Base-by-base conservation (phyloP, 1,140 invertebrate species). In the Drosophila lini region DNA sequence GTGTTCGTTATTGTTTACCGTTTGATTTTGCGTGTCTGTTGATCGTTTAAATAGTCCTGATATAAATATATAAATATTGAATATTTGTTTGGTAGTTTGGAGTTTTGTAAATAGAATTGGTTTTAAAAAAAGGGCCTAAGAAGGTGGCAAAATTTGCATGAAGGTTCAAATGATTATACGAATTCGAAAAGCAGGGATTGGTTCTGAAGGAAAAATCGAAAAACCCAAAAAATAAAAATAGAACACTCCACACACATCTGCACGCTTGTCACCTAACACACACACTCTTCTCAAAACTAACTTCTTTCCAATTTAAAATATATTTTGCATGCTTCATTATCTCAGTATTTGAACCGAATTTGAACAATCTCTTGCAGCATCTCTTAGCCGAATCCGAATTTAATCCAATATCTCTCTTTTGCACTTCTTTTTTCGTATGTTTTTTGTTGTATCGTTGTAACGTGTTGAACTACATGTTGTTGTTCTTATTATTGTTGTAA, bases 341-440 rank as follows among this genome's bases (percentile, higher is more conserved):
- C 38, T 67, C 42, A 68, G 31, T 61, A 58, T 60, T 41, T 78
- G 22, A 76, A 78, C 41, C 47, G 7, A 69, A 65, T 62, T 80
- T 64, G 42, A 70, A 16, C 5, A 80, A 40, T 79, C 52, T 76
- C 31, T 76, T 76, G 8, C 73, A 76, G 73, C 74, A 77, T 55
- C 50, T 56, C 36, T 69, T 69, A 69, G 75, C 16, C 28, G 52
- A 71, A 58, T 47, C 41, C 25, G 48, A 57, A 58, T 78, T 78
- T 52, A 57, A 78, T 71, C 57, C 34, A 78, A 78, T 52, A 38
- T 77, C 50, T 69, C 45, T 74, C 65, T 65, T 47, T 74, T 71
- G 73, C 67, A 89, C 68, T 83, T 78, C 40, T 80, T 69, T 65
- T 88, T 77, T 78, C 67, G 28, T 70, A 59, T 80, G 71, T 80